These are phyloP conservation scores for Silurus aristotelis DNA, from an alignment of 2,797 vertebrate genomes.

Conservation along the genomic window DNA sequence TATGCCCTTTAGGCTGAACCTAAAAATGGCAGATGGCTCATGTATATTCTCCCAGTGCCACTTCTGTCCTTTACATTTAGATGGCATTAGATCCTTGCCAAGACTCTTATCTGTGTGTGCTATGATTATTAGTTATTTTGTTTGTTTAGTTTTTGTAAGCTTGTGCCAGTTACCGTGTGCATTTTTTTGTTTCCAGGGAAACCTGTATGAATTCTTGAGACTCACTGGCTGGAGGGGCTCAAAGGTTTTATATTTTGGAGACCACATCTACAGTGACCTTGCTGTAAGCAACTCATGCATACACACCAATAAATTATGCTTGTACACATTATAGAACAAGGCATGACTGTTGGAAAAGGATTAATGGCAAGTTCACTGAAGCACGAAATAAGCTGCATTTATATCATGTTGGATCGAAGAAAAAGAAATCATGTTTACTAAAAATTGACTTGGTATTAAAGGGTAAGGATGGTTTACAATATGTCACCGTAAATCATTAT, in stretches of 20 bases:
- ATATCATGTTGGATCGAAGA: background rate
- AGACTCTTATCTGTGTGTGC: background rate
- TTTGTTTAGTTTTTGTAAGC: background rate
- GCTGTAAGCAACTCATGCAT: slow-evolving; percentile 79
- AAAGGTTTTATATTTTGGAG: slow-evolving; percentile 97
- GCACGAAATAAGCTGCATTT: too few species aligned
- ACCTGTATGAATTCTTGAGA: slow-evolving; percentile 96
- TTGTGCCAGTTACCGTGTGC: slow-evolving; percentile 18
- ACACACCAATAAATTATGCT: slow-evolving; percentile 19
- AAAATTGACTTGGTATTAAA: background rate
- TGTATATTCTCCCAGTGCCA: background rate
- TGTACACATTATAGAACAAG: background rate
- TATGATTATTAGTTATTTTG: too few species aligned
- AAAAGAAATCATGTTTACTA: background rate
- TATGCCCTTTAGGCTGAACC: slow-evolving; percentile 15
- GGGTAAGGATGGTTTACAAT: background rate
- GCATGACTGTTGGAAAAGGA: background rate
- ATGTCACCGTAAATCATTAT: background rate
- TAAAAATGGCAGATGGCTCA: background rate
- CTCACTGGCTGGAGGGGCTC: slow-evolving; percentile 98
- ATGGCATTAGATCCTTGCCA: background rate
- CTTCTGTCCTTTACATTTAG: background rate
- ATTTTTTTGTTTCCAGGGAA: slow-evolving; percentile 79
- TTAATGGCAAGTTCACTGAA: too few species aligned
- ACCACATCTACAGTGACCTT: slow-evolving; percentile 99